A percentile compares a stretch with the other conserved stretches of the same genome.
phyloP scores from a whole-genome alignment of 2,888 invertebrate species.

The Cheilosia vulpina region DNA sequence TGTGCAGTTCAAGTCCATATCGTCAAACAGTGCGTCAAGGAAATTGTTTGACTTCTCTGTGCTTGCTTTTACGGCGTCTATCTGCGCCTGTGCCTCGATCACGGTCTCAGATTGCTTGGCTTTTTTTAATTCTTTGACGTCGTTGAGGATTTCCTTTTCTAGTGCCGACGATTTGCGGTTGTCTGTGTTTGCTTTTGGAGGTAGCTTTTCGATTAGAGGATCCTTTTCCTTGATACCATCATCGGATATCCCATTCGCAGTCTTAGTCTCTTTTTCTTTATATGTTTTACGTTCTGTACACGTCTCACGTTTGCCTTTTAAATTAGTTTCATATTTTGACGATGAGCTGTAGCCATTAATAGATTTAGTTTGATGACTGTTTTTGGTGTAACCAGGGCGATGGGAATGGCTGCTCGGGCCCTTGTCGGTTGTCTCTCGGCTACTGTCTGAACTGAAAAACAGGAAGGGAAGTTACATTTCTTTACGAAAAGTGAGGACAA shows the following conservation, averaged over 20 bases:
- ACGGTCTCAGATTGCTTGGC: neutral
- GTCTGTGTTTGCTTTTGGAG: neutral
- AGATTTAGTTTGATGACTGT: neutral
- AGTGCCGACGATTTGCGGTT: conserved; percentile 12
- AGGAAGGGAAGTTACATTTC: conserved; percentile 41
- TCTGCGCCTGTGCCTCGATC: neutral
- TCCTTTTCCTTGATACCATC: neutral
- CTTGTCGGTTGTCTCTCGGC: neutral
- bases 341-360: neutral
- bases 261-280: neutral
- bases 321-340: neutral
- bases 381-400: neutral
- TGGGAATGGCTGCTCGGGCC: neutral
- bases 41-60: conserved; percentile 49
- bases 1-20: conserved; percentile 19
- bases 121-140: conserved; percentile 48
- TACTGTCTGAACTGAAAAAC: conserved; percentile 56
- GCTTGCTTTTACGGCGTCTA: neutral
- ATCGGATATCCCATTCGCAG: neutral
- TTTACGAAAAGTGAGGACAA: neutral
- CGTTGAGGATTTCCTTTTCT: conserved; percentile 50
- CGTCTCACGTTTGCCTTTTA: neutral
- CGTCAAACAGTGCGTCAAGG: conserved; percentile 58
- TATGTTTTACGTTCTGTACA: neutral
- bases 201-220: neutral